Evolutionary conservation across 64 coral and sea anemone species (phyloP), one percentile per base, ranked within the genome.

Genomic region (Actinia tenebrosa): DNA sequence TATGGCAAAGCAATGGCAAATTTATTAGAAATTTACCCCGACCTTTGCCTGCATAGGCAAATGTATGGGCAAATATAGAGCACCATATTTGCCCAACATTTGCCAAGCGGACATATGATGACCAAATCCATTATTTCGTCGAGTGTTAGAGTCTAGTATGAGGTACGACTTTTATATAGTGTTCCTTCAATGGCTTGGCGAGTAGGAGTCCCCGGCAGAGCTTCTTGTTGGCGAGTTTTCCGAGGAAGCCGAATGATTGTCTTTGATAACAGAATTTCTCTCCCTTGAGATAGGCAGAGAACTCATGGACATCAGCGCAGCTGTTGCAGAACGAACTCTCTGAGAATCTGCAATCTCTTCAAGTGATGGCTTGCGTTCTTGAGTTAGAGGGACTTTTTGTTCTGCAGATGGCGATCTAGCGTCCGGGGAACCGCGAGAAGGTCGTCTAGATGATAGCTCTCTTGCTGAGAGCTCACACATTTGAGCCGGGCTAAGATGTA

Each of bases 301-400:
- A 47, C 94, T 97, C 94, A 97, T 97, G n/a, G 94, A 93, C 56
- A 97, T 93, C 7, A 97, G 75, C 26, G 94, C 94, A 44, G 86
- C 91, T 47, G 91, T 93, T 13, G 94, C 94, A 30, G 91, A 83
- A 44, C 91, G 85, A 53, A 93, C 86, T 89, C 94, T 87, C 54
- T 97, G 94, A 60, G 64, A 85, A 59, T 92, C 86, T 77, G 46
- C 30, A 60, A 87, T 68, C 16, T 92, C 90, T 17, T 92, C 90
- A 19, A 87, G 88, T 60, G 91, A 71, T 45, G 86, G 46, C 83
- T 77, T 81, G 77, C 80, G 77, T 56, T 46, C 78, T 71, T 91
- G 43, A 71, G 18, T 91, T 2, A 71, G n/a, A 27, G 83, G 59
- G 53, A 60, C 85, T 75, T 91, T 83, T 77, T 91, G 83, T n/a